Percentiles rank a stretch among this genome's conserved stretches.
These are phyloP conservation scores for Drosophila novamexicana DNA, from an alignment of 1,140 invertebrate species.

Conservation along the genomic window DNA sequence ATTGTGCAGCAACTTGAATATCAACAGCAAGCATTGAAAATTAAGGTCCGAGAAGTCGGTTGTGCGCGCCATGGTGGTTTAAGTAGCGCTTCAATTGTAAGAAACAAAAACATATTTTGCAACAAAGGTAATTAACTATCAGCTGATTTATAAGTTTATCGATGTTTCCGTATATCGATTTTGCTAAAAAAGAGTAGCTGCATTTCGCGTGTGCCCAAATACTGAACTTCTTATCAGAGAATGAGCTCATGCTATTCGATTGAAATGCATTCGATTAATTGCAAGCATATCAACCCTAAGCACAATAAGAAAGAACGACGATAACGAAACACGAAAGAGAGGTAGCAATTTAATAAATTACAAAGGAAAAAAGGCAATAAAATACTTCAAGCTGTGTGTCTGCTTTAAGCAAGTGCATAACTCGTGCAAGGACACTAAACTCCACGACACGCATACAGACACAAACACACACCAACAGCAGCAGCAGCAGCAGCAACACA, in stretches of 20 bases:
- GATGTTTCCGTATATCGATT: conserved; percentile 4
- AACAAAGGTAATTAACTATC: conserved; percentile 42
- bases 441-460: conserved; percentile 50
- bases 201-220: conserved; percentile 1
- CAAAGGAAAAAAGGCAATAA: conserved; percentile 62
- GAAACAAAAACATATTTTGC: conserved; percentile 37
- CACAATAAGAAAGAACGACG: conserved; percentile 60
- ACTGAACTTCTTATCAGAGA: conserved; percentile 31
- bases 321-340: conserved; percentile 69
- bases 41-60: conserved; percentile 64
- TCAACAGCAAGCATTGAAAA: conserved; percentile 55
- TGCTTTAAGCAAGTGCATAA: conserved; percentile 67
- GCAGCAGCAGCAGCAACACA: conserved; percentile 26
- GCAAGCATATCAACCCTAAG: conserved; percentile 38
- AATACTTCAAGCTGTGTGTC: conserved; percentile 63
- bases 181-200: not conserved
- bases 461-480: conserved; percentile 22
- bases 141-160: conserved; percentile 16
- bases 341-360: conserved; percentile 76
- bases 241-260: conserved; percentile 46
- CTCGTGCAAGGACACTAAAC: conserved; percentile 42
- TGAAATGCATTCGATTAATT: conserved; percentile 28
- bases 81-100: conserved; percentile 13
- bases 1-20: conserved; percentile 52
- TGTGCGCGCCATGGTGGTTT: conserved; percentile 61